phyloP scores from a whole-genome alignment of 2,797 vertebrate genomes.

The Loriculus beryllinus region DNA sequence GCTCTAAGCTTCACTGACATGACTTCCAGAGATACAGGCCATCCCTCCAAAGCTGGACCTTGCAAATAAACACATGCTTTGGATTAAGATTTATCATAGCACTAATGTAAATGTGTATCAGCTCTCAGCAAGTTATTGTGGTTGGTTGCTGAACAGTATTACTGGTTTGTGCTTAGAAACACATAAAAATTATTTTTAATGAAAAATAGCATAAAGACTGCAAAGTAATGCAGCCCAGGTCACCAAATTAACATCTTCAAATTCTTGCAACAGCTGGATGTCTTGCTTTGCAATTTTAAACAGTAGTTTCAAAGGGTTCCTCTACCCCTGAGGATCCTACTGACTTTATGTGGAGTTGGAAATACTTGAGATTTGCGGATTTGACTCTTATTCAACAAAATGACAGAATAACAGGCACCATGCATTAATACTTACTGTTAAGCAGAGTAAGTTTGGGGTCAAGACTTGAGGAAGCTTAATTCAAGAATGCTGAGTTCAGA shows the following conservation, averaged over 20 bases:
- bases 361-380: background rate
- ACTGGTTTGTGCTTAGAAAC: background rate
- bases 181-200: background rate
- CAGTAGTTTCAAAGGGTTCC: background rate
- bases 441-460: background rate
- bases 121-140: background rate
- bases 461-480: background rate
- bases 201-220: background rate
- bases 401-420: background rate
- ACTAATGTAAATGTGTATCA: background rate
- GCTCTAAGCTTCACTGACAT: background rate
- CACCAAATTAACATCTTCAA: background rate
- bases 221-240: background rate
- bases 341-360: background rate
- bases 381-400: background rate
- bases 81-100: background rate
- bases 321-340: background rate
- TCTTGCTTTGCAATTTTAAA: background rate
- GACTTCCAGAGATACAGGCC: background rate
- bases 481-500: background rate
- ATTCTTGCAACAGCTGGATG: background rate
- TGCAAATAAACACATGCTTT: background rate
- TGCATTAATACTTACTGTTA: background rate
- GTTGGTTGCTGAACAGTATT: background rate
- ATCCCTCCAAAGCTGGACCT: background rate